Conservation (phyloP, 2,888 invertebrate genomes). For the Antheraea yamamai region DNA sequence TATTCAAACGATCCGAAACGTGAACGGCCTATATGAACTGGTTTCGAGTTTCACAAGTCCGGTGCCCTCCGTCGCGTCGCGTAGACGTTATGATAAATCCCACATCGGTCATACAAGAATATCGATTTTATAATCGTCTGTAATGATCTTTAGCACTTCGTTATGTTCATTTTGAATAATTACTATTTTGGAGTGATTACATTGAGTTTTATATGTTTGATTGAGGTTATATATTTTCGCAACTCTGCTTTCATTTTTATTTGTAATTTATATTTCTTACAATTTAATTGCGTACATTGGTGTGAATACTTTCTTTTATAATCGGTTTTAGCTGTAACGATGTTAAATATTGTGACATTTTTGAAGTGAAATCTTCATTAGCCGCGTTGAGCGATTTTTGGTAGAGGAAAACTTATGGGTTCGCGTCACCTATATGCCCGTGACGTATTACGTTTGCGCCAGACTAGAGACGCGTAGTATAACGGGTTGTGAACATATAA, state of each 20-base stretch:
- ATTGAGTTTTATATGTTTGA: background rate
- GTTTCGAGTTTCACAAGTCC: constrained; percentile 32
- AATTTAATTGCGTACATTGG: background rate
- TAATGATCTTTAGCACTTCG: constrained; percentile 6
- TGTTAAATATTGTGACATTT: too few relatives aligned
- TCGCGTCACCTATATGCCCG: too few relatives aligned
- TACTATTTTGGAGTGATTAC: background rate
- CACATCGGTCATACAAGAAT: constrained; percentile 7
- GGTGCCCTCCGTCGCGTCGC: constrained; percentile 22
- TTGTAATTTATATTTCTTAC: background rate
- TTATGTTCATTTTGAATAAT: constrained; percentile 10
- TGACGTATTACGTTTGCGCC: too few relatives aligned
- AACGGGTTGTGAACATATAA: too few relatives aligned
- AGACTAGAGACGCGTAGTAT: too few relatives aligned
- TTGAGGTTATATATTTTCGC: background rate
- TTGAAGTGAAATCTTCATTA: too few relatives aligned
- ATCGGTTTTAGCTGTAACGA: background rate
- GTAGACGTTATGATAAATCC: constrained; percentile 23
- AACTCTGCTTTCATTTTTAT: background rate
- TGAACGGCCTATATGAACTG: constrained; percentile 27
- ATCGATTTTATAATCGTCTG: constrained; percentile 15
- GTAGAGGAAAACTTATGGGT: too few relatives aligned
- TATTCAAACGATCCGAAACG: background rate
- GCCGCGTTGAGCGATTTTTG: too few relatives aligned
- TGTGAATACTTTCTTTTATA: background rate